These are phyloP conservation scores for Acronicta leporina DNA, from an alignment of 2,888 invertebrate species.

Conservation along the genomic window DNA sequence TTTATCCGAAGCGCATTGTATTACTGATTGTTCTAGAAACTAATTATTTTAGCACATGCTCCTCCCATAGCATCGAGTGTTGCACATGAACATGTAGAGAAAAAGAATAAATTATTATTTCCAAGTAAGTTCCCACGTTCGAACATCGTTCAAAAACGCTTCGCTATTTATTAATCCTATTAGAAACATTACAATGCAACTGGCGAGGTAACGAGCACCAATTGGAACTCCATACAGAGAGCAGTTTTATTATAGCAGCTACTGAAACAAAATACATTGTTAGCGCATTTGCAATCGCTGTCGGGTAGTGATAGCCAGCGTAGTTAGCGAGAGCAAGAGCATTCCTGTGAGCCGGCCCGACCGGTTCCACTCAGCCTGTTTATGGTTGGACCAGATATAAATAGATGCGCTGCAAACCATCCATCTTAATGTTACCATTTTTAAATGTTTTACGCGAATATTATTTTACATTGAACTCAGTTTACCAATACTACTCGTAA, in stretches of 20 bases:
- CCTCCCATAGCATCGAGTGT: slow-evolving; percentile 17
- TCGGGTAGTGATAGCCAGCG: slow-evolving; percentile 68
- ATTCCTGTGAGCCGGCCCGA: slow-evolving; percentile 81
- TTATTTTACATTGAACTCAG: slow-evolving; percentile 19
- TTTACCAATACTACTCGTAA: slow-evolving; percentile 12
- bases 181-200: slow-evolving; percentile 55
- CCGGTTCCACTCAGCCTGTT: slow-evolving; percentile 84
- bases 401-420: slow-evolving; percentile 84
- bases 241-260: slow-evolving; percentile 61
- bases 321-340: slow-evolving; percentile 82
- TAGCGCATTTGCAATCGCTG: slow-evolving; percentile 76
- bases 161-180: slow-evolving; percentile 58
- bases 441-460: slow-evolving; percentile 53
- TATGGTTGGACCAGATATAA: slow-evolving; percentile 87
- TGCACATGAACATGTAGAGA: slow-evolving; percentile 14
- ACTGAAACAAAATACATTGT: slow-evolving; percentile 78
- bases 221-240: slow-evolving; percentile 58
- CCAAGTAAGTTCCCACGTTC: slow-evolving; percentile 49
- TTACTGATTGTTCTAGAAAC: slow-evolving; percentile 19
- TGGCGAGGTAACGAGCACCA: slow-evolving; percentile 56
- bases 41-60: slow-evolving; percentile 19
- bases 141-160: slow-evolving; percentile 50
- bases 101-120: slow-evolving; percentile 32
- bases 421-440: slow-evolving; percentile 82
- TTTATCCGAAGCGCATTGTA: slow-evolving; percentile 13